phyloP scores from a whole-genome alignment of 1,140 invertebrate genomes.

The Drosophila obscura region DNA sequence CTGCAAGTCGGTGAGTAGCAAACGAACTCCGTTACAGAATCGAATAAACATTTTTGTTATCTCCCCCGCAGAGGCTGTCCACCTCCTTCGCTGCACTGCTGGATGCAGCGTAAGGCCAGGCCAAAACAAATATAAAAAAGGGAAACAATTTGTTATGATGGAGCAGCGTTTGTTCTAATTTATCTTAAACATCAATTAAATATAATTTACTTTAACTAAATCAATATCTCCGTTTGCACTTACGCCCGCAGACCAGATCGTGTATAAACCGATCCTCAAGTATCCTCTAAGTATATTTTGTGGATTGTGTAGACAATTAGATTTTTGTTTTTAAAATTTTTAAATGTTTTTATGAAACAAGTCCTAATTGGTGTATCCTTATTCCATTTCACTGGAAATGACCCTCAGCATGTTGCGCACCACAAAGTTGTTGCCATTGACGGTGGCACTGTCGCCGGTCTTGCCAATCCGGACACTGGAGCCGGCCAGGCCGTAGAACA shows the following conservation, averaged over 20 bases:
- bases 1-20: constrained; percentile 71
- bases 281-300: not conserved
- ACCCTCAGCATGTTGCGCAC: constrained; percentile 65
- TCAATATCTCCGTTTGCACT: constrained; percentile 46
- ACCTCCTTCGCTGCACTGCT: constrained; percentile 73
- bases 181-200: constrained; percentile 46
- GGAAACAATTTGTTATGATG: constrained; percentile 14
- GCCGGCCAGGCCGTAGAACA: constrained; percentile 89
- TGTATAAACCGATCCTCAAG: not conserved
- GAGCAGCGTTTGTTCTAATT: constrained; percentile 26
- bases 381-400: constrained; percentile 64
- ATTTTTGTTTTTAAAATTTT: too few relatives aligned
- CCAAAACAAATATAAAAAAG: constrained; percentile 15
- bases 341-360: too few relatives aligned
- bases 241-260: not conserved
- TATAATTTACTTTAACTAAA: constrained; percentile 63
- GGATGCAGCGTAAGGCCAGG: constrained; percentile 11
- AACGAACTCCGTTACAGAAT: not conserved
- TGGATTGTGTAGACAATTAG: too few relatives aligned
- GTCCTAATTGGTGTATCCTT: constrained; percentile 30
- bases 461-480: constrained; percentile 73
- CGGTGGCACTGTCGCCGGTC: constrained; percentile 42
- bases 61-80: constrained; percentile 68
- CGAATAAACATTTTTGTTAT: not conserved
- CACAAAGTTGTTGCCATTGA: constrained; percentile 60